Evolutionary conservation across 1,140 invertebrate species (phyloP), one percentile per base, ranked within the genome.

Genomic region (Chironomus striatipennis): DNA sequence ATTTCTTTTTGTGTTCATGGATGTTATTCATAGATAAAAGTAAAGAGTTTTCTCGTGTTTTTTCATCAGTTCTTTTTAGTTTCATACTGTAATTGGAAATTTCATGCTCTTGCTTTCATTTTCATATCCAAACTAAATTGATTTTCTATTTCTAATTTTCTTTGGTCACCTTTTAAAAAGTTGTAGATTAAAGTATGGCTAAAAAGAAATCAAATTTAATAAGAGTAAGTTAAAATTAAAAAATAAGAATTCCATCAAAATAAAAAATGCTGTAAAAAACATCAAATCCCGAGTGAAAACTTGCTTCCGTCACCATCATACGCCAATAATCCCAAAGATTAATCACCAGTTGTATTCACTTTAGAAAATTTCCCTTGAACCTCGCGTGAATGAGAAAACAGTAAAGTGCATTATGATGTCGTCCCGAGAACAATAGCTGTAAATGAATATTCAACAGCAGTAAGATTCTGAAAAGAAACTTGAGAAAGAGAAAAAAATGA

Each of bases 271-370:
- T 57, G 47, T 12, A 57, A 57, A 57, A 15, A 57, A 57, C n/a
- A n/a, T n/a, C 47, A 57, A 57, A n/a, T 57, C 10, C 12, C 47
- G 15, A 10, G 5, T 1, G 47, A 57, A 57, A 57, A 57, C 9
- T 2, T 34, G 1, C 5, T 5, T 34, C 24, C 24, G 24, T 34
- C 47, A 57, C 12, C 47, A 57, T 57, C 47, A n/a, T 15, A n/a
- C 47, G 47, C n/a, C 47, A 57, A 57, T 57, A 57, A 57, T 57
- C 47, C 47, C 47, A 15, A 57, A 57, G 47, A 57, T 57, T 57
- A 57, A 57, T 57, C 47, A 57, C n/a, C 9, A 57, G 12, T 57
- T 57, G 12, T 12, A n/a, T 57, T 15, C 47, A 57, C 15, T 57
- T 15, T 10, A 57, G n/a, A 57, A 15, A 57, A 15, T 57, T 57